These are phyloP conservation scores for Onychomys leucogaster DNA, from an alignment of 2,797 vertebrate species.

Conservation along the genomic window DNA sequence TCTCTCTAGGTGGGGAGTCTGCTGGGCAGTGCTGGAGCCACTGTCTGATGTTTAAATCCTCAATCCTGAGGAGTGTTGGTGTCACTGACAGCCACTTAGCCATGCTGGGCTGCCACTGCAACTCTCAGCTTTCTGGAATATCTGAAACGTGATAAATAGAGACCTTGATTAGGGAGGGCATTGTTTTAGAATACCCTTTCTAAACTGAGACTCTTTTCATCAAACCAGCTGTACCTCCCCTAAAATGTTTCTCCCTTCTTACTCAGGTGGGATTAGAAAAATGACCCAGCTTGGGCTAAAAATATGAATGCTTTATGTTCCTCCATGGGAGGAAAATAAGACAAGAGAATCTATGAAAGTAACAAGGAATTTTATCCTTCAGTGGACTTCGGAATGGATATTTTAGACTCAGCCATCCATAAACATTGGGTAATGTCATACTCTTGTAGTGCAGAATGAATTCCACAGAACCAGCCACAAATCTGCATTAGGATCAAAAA, in stretches of 20 bases:
- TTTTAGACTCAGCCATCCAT: constrained; percentile 76
- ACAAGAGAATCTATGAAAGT: constrained; percentile 78
- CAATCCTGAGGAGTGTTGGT: accelerated
- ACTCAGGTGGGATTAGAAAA: constrained; percentile 67
- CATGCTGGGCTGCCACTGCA: not conserved
- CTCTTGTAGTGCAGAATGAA: not conserved
- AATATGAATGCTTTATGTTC: constrained; percentile 61
- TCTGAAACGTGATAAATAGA: not conserved
- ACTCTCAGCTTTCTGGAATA: not conserved
- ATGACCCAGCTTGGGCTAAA: constrained; percentile 64
- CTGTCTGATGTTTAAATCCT: not conserved
- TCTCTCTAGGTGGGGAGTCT: not conserved
- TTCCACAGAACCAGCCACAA: constrained; percentile 59
- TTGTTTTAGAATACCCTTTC: not conserved
- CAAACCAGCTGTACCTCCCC: not conserved
- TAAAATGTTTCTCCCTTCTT: constrained; percentile 44
- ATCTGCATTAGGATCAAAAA: constrained; percentile 36
- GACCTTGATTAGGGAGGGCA: not conserved
- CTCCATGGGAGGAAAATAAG: constrained; percentile 63
- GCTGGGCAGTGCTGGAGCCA: accelerated
- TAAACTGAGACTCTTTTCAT: not conserved
- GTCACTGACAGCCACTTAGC: not conserved
- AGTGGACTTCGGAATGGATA: constrained; percentile 76
- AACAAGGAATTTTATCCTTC: constrained; percentile 83
- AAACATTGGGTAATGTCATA: constrained; percentile 70